Evolutionary conservation across 2,797 vertebrate genomes (phyloP).

Genomic region (Girardinus metallicus): DNA sequence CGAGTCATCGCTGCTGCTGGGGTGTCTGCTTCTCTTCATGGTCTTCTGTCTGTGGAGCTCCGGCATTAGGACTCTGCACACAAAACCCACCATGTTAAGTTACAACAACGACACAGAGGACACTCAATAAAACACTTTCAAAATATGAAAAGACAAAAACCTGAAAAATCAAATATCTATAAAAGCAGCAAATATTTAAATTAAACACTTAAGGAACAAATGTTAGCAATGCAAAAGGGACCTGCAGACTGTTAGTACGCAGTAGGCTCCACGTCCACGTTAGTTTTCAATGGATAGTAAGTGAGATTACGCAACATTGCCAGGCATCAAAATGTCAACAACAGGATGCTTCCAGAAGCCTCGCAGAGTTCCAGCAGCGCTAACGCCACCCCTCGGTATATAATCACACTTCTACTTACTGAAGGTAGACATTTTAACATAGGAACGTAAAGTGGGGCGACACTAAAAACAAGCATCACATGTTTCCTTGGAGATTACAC

Average conservation of each 20-base stretch:
- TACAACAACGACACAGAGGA: background rate
- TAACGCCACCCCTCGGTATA: background rate
- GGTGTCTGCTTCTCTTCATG: slow-evolving; percentile 94
- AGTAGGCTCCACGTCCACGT: background rate
- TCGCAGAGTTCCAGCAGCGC: background rate
- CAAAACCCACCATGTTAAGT: background rate
- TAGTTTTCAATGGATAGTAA: background rate
- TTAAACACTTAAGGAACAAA: background rate
- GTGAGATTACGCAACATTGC: background rate
- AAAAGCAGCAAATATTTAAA: background rate
- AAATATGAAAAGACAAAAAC: background rate
- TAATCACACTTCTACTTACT: background rate
- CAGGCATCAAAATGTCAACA: background rate
- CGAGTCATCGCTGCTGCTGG: slow-evolving; percentile 97
- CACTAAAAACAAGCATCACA: background rate
- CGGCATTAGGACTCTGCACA: slow-evolving; percentile 38
- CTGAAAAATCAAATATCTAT: background rate
- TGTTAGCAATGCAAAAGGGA: background rate
- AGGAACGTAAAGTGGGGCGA: background rate
- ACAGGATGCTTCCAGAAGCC: slow-evolving; percentile 5
- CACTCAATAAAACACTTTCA: background rate
- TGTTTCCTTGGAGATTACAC: slow-evolving; percentile 16
- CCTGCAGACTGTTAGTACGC: background rate
- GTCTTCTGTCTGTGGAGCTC: slow-evolving; percentile 67
- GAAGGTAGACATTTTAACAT: background rate